These are phyloP conservation scores for Andrena minutula DNA, from an alignment of 2,888 invertebrate genomes.

Conservation along the genomic window DNA sequence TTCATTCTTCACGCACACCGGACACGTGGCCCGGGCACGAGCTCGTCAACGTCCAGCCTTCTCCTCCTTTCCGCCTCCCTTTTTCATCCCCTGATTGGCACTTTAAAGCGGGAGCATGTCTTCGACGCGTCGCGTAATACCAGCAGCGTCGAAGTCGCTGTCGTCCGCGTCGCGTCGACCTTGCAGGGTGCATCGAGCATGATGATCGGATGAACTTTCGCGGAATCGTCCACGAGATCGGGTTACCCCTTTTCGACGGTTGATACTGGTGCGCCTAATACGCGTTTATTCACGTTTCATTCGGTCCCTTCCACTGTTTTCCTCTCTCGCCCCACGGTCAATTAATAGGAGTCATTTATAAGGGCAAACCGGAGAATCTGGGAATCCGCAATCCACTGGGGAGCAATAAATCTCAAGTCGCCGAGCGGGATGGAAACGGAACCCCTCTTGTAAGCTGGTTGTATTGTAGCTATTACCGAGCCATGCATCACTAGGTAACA, in stretches of 20 bases:
- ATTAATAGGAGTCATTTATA: slow-evolving; percentile 85
- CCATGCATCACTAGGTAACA: slow-evolving; percentile 85
- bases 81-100: slow-evolving; percentile 65
- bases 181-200: slow-evolving; percentile 31
- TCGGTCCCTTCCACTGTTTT: slow-evolving; percentile 45
- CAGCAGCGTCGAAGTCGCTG: slow-evolving; percentile 47
- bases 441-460: slow-evolving; percentile 84
- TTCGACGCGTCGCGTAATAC: slow-evolving; percentile 41
- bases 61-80: slow-evolving; percentile 47
- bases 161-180: slow-evolving; percentile 23
- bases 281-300: slow-evolving; percentile 11
- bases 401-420: slow-evolving; percentile 84
- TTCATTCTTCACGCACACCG: slow-evolving; percentile 69
- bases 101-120: slow-evolving; percentile 53
- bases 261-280: background rate
- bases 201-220: slow-evolving; percentile 16
- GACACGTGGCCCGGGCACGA: slow-evolving; percentile 73
- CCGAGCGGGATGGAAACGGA: slow-evolving; percentile 79
- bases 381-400: slow-evolving; percentile 83
- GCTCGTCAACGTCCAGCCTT: slow-evolving; percentile 57
- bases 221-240: background rate
- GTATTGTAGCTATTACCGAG: slow-evolving; percentile 84
- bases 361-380: slow-evolving; percentile 84
- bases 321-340: slow-evolving; percentile 75
- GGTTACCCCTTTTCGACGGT: background rate